A percentile compares a stretch with the other conserved stretches of the same genome.
phyloP scores from a whole-genome alignment of 2,113 vertebrate genomes.

The Neomonachus schauinslandi region DNA sequence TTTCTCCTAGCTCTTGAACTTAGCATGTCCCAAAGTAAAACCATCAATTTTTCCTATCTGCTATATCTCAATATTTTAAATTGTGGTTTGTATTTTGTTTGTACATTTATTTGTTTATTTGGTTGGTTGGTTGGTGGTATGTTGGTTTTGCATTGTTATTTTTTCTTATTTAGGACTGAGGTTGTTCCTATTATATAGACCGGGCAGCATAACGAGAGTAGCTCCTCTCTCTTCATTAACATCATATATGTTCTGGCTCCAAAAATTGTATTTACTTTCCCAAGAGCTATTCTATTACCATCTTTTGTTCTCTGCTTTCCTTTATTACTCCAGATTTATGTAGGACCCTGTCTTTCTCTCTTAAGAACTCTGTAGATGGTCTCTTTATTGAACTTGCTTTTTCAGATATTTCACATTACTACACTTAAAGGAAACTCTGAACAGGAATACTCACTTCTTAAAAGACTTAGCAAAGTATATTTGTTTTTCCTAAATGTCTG shows the following conservation, averaged over 20 bases:
- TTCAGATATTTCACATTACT: not conserved
- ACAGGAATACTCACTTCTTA: not conserved
- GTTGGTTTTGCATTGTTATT: not conserved
- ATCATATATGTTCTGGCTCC: not conserved
- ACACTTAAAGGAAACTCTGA: not conserved
- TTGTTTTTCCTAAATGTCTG: not conserved
- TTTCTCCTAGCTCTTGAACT: not conserved
- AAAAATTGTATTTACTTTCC: not conserved
- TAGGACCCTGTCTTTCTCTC: not conserved
- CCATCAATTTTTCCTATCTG: not conserved
- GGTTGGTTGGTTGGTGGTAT: not conserved
- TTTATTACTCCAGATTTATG: not conserved
- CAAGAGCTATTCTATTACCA: not conserved
- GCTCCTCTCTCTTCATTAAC: not conserved
- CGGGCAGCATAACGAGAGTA: not conserved
- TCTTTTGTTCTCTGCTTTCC: not conserved
- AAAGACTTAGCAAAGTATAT: not conserved
- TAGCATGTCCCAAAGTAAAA: not conserved
- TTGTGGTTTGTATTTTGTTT: not conserved
- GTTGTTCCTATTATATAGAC: not conserved
- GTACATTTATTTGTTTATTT: not conserved
- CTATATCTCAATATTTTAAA: not conserved
- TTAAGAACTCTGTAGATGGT: not conserved
- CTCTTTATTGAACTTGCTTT: not conserved
- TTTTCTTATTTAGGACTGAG: not conserved